phyloP scores from a whole-genome alignment of 2,888 invertebrate species.

The Synergus umbraculus region DNA sequence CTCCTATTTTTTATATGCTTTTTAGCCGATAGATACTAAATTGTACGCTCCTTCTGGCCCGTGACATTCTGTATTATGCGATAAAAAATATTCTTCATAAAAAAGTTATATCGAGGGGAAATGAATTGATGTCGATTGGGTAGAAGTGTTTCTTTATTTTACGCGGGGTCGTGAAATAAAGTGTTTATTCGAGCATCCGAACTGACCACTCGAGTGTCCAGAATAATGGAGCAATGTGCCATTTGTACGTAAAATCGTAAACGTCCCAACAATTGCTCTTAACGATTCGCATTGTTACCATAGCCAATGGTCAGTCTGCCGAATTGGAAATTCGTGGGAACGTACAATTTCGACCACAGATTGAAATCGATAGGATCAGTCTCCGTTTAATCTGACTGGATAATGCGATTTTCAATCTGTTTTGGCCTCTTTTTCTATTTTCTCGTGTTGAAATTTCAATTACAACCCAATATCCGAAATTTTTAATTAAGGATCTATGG shows the following conservation, averaged over 20 bases:
- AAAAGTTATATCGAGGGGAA: not conserved
- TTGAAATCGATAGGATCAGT: conserved; percentile 43
- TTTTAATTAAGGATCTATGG: not conserved
- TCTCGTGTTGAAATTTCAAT: not conserved
- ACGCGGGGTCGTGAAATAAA: not conserved
- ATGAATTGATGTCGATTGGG: conserved; percentile 14
- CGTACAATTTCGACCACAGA: conserved; percentile 52
- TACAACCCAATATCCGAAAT: not conserved
- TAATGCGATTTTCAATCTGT: conserved; percentile 25
- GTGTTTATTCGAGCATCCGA: conserved; percentile 3
- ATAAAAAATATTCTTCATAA: not conserved
- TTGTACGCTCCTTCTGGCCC: not conserved
- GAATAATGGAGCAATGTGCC: conserved; percentile 43
- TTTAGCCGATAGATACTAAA: not conserved
- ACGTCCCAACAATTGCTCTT: conserved; percentile 64
- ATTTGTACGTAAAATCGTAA: conserved; percentile 63
- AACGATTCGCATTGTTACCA: conserved; percentile 60
- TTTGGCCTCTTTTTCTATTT: not conserved
- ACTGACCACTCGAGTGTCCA: conserved; percentile 40
- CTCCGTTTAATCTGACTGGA: conserved; percentile 19
- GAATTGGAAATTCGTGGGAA: conserved; percentile 56
- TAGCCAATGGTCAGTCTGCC: conserved; percentile 57
- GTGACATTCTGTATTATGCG: not conserved
- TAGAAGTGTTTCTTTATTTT: conserved; percentile 20
- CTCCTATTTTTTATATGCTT: not conserved